Conservation (phyloP, 1,140 invertebrate species). For the Cotesia glomerata region DNA sequence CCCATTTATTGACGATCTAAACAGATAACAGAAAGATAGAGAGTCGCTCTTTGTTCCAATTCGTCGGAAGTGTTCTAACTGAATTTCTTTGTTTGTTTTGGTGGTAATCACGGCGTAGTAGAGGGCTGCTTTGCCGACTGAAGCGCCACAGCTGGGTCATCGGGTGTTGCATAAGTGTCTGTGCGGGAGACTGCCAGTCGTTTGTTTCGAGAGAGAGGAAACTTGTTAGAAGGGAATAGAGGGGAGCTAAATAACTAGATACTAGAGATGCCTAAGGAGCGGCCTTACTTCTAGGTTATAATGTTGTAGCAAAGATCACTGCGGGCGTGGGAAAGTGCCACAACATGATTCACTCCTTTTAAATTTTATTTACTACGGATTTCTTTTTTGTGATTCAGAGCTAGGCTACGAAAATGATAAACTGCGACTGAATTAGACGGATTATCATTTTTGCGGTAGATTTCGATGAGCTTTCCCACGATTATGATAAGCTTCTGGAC, state of each 20-base stretch:
- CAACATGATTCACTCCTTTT: conserved; percentile 22
- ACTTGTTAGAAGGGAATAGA: neutral
- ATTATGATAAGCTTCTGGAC: neutral
- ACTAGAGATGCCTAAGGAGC: conserved; percentile 1
- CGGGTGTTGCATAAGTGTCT: neutral
- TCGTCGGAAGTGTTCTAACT: neutral
- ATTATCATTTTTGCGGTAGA: too few relatives aligned
- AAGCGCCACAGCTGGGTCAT: too few relatives aligned
- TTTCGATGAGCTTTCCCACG: too few relatives aligned
- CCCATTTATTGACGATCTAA: too few relatives aligned
- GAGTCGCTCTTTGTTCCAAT: too few relatives aligned
- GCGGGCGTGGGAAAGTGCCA: conserved; percentile 53
- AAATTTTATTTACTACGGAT: neutral
- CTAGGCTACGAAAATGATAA: too few relatives aligned
- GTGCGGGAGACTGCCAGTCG: neutral
- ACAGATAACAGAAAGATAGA: too few relatives aligned
- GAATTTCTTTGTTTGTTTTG: conserved; percentile 1
- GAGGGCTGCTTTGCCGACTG: too few relatives aligned
- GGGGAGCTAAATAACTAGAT: neutral
- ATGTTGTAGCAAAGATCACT: conserved; percentile 32
- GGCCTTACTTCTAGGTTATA: conserved; percentile 17
- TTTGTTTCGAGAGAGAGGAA: neutral
- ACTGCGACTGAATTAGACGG: too few relatives aligned
- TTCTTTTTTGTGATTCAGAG: conserved; percentile 2
- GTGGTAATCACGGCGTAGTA: too few relatives aligned